Base-by-base conservation (phyloP, 1,140 invertebrate genomes). In the Aphelenchoides besseyi region DNA sequence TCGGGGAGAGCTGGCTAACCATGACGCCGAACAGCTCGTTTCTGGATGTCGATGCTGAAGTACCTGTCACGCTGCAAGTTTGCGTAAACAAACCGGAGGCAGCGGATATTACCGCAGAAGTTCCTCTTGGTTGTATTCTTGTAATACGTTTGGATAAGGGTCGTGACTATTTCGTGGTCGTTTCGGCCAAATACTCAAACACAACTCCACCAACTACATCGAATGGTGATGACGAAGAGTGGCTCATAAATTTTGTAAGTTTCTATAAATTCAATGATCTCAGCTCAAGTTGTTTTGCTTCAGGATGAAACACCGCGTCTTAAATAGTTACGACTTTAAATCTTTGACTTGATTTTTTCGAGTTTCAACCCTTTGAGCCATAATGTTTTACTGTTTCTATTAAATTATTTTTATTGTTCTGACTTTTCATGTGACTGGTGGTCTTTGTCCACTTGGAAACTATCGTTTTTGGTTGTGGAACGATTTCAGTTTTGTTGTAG, bases 101-200 rank as follows among this genome's bases (percentile, higher is more conserved):
- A 32, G 48, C 28, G n/a, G 18, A 68, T 30, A 41, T 70, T 5
- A 76, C 59, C 12, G 37, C 41, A 12, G 30, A 68, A 8, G 41
- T 69, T 9, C n/a, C 48, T 26, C 35, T 80, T 33, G 63, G 29
- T 9, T 80, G 72, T 30, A 83, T 85, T 73, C 52, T 83, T 2
- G 73, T 83, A 1, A 61, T 85, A 2, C 64, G 71, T 54, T 66
- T 83, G 28, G 74, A 81, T n/a, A 68, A 81, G 8, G 82, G 82
- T 48, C 35, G 82, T 16, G 81, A 83, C 59, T 77, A 82, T 73
- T 83, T 83, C 69, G 71, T 83, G 37, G 79, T 81, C 2, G 71
- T 84, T 26, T 55, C 71, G 8, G 82, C 81, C 3, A 69, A 69
- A n/a, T 84, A 80, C 41, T 30, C 36, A 26, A 59, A 74, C 1